Base-by-base conservation (phyloP, 2,888 invertebrate species). In the Synergus laeviventris region DNA sequence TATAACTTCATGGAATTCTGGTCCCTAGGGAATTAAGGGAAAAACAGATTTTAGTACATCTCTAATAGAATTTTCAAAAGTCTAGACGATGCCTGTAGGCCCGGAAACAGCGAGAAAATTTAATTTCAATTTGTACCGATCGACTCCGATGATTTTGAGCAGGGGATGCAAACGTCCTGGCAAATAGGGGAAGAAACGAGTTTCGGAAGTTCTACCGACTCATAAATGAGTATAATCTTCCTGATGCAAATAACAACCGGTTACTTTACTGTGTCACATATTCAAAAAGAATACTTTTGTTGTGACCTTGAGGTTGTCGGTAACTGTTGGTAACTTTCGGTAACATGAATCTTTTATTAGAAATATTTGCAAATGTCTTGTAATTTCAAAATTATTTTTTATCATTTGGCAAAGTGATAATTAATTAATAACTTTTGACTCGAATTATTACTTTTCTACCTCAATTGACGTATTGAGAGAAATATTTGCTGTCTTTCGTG, bases 61-160 rank as follows among this genome's bases (percentile, higher is more conserved):
- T 31, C 9, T 64, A 31, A 36, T 62, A 59, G 24, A 24, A 24
- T 59, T 59, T 59, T 21, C 59, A 21, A 7, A n/a, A 56, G 56
- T 21, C 45, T 64, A 38, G 39, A 38, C 39, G 45, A 21, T 49
- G 31, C n/a, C 70, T 36, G 9, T 16, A n/a, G 70, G 45, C 70
- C 45, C 70, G 70, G 70, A 70, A 70, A 70, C 70, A 70, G 45
- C 31, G 31, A 9, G 45, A 49, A 70, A 49, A 70, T 70, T 49
- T 49, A 70, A 70, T 70, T 70, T 70, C 49, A 70, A 49, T 70
- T 36, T 70, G 49, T 24, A 4, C 45, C 16, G 45, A 45, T 66
- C 8, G 60, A 31, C 60, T 16, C 24, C 60, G 36, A 31, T 62
- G 45, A 70, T 49, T 70, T 70, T 31, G 11, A 49, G 24, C 11